Evolutionary conservation across 1,140 invertebrate genomes (phyloP).

Genomic region (Bombus pascuorum): DNA sequence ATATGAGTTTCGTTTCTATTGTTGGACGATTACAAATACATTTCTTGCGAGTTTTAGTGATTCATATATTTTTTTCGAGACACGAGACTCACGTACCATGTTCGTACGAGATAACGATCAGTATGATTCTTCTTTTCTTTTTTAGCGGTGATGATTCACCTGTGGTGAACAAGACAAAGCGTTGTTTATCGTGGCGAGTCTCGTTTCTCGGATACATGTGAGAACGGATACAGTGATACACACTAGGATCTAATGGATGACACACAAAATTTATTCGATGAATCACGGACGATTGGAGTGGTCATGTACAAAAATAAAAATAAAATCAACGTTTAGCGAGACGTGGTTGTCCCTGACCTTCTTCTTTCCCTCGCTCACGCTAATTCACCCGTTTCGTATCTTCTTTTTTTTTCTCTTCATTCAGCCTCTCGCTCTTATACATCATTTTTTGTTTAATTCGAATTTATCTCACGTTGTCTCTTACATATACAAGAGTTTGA

Average conservation of each 20-base stretch:
- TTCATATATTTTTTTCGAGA: neutral
- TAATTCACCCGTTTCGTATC: conserved; percentile 6
- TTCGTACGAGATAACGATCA: neutral
- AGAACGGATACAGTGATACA: conserved; percentile 34
- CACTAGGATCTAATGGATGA: conserved; percentile 21
- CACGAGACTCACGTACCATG: neutral
- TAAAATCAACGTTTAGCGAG: conserved; percentile 49
- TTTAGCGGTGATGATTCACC: conserved; percentile 8
- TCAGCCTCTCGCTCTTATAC: neutral
- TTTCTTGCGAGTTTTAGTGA: neutral
- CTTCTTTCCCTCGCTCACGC: conserved; percentile 11
- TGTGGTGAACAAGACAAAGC: neutral
- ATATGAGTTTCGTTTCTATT: neutral
- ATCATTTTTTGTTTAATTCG: neutral
- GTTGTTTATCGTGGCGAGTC: conserved; percentile 35
- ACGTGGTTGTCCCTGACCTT: conserved; percentile 46
- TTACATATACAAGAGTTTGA: neutral
- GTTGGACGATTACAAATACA: neutral
- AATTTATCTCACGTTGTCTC: neutral
- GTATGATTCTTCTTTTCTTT: neutral
- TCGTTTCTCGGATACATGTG: neutral
- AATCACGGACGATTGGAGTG: conserved; percentile 50
- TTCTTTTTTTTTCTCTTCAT: neutral
- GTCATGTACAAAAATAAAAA: conserved; percentile 65
- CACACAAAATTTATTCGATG: conserved; percentile 55